Evolutionary conservation across 2,888 invertebrate species (phyloP), one percentile per base, ranked within the genome.

Genomic region (Lycocerus yunnanus): DNA sequence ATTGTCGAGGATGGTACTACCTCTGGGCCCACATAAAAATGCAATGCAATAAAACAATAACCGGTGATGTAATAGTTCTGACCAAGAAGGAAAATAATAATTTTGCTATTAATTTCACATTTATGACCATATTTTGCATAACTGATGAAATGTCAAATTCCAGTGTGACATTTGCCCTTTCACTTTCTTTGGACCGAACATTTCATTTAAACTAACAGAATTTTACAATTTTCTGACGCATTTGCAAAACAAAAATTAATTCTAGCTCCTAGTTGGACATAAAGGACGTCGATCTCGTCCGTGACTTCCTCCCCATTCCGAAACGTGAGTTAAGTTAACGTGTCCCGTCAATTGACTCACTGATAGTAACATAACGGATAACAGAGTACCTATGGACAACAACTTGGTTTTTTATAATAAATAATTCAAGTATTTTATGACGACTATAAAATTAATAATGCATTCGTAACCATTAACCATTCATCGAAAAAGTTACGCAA

Each of bases 281-380:
- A 63, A 68, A 71, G 74, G 71, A 74, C 74, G 63, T 74, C 70
- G 71, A 66, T 71, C 74, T 71, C 68, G 24, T 58, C 65, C 74
- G 74, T 74, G 74, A 74, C 74, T 74, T 74, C 74, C 74, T 74
- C 70, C 59, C 68, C 16, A 24, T 67, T 18, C 11, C 15, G 58
- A 66, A 74, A 70, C 68, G 70, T 70, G 58, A 68, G 70, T 70
- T 73, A 74, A 68, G 67, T 68, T 60, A 74, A 69, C 18, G 58
- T 68, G 70, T 74, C 71, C 68, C 21, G 74, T 61, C 73, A 27
- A 20, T 63, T 15, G 59, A 65, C 63, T 74, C 43, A 43, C 43
- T 43, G 74, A 70, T 74, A 71, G 67, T 71, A 71, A 74, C 43
- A 58, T 70, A 74, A 74, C 74, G 74, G 74, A 70, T 74, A 68